Conservation (phyloP, 2,797 vertebrate species). For the Aeoliscus strigatus region DNA sequence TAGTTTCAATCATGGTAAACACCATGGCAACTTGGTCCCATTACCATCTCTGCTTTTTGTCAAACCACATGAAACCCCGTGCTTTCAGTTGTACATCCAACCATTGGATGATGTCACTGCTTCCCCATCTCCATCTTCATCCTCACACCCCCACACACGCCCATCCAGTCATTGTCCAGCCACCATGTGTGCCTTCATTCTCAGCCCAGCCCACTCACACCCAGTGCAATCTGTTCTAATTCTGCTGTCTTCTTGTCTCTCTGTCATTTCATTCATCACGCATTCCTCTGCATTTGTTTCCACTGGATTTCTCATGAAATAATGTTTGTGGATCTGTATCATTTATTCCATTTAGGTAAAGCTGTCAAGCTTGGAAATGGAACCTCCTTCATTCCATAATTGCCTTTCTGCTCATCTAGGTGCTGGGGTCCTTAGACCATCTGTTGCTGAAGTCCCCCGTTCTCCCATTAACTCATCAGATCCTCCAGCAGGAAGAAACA, state of each 20-base stretch:
- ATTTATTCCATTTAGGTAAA: conserved; percentile 55
- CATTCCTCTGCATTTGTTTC: conserved; percentile 32
- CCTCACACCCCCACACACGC: conserved; percentile 46
- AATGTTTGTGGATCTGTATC: too few relatives aligned
- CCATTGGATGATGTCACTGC: conserved; percentile 57
- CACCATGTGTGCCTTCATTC: conserved; percentile 57
- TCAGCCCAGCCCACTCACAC: conserved; percentile 39
- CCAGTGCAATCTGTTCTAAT: conserved; percentile 37
- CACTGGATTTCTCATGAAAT: conserved; percentile 24
- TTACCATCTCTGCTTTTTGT: conserved; percentile 66
- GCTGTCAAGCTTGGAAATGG: conserved; percentile 18
- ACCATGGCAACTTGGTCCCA: conserved; percentile 58
- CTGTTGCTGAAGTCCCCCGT: conserved; percentile 45
- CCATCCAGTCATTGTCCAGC: conserved; percentile 44
- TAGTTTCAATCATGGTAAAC: conserved; percentile 76
- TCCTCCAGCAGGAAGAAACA: conserved; percentile 48
- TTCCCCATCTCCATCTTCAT: conserved; percentile 65
- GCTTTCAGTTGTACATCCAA: conserved; percentile 57
- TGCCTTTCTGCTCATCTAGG: conserved; percentile 66
- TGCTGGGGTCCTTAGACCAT: conserved; percentile 30
- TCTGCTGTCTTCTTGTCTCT: conserved; percentile 33
- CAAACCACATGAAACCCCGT: conserved; percentile 52
- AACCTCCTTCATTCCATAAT: conserved; percentile 30
- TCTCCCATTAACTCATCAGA: conserved; percentile 56
- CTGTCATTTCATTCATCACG: conserved; percentile 58